Evolutionary conservation across 2,113 vertebrate species (phyloP).

Genomic region (Cettia cetti): DNA sequence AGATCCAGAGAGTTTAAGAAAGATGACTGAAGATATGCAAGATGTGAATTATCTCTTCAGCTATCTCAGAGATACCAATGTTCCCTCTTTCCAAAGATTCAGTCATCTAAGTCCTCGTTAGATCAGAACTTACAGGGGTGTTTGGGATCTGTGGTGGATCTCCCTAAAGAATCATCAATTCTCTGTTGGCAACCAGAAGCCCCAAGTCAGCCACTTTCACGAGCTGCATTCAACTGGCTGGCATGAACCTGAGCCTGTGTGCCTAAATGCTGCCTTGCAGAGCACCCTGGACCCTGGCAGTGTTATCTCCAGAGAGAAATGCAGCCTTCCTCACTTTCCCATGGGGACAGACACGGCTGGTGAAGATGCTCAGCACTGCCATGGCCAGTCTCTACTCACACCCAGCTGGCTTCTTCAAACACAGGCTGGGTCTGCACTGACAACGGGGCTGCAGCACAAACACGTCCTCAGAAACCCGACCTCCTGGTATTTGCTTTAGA

Average conservation of each 20-base stretch:
- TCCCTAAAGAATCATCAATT: background rate
- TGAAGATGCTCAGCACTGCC: background rate
- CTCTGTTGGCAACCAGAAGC: rapidly evolving
- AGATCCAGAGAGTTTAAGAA: background rate
- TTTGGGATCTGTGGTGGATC: background rate
- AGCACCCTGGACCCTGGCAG: rapidly evolving
- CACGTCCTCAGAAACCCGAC: background rate
- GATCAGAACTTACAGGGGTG: background rate
- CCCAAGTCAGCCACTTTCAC: background rate
- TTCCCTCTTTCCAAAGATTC: background rate
- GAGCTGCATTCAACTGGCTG: background rate
- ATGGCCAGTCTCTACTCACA: background rate
- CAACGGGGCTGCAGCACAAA: background rate
- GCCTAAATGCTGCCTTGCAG: background rate
- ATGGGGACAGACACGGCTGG: rapidly evolving
- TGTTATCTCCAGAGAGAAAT: background rate
- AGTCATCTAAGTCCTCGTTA: background rate
- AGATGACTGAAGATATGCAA: background rate
- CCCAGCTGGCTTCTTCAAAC: background rate
- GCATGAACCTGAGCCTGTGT: background rate
- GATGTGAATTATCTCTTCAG: background rate
- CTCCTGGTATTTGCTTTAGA: background rate
- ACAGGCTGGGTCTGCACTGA: background rate
- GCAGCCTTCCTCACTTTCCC: background rate
- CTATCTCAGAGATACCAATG: background rate